Base-by-base conservation (phyloP, 2,113 vertebrate genomes). In the Pycnonotus jocosus region DNA sequence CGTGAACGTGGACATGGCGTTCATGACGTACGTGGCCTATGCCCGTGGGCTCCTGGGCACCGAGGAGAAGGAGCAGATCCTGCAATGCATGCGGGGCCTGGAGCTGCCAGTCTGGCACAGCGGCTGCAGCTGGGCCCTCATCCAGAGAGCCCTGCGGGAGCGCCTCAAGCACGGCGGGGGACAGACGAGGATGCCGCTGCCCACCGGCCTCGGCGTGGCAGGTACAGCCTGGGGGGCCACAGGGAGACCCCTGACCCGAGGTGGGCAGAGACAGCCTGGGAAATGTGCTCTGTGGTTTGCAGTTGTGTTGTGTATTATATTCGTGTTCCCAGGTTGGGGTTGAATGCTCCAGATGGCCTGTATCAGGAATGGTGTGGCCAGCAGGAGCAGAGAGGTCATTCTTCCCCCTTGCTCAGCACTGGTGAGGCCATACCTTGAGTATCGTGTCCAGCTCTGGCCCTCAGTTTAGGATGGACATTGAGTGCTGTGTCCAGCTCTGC, bases 1-100 rank as follows among this genome's bases (percentile, higher is more conserved):
- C 0, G 98, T 99, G 68, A 98, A 98, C 82, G 56, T 98, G 2
- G 98, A 99, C 83, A 98, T 98, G 98, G 97, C 97, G 0, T 98
- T 98, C 96, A 98, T 99, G 98, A 98, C 98, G 9, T 98, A 98
- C 12, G 97, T 98, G 15, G 97, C 98, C 28, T 54, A 96, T 13
- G 87, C 81, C 18, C 94, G 96, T 1, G 98, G 97, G 6, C 94
- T 98, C 1, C 65, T 99, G 58, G 95, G 30, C 0, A 45, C 94
- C 1, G 90, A 95, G 4, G 98, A 98, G 68, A 98, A 97, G 88
- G 91, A 97, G 44, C 97, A 98, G 90, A 98, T 98, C 72, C 96
- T 98, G 62, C 96, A 92, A 88, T 98, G 98, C 95, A 99, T 99
- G 98, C 61, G 56, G 87, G 95, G 94, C 51, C 90, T 99, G 96